These are phyloP conservation scores for Ciconia maguari DNA, from an alignment of 2,113 vertebrate genomes.

Conservation along the genomic window DNA sequence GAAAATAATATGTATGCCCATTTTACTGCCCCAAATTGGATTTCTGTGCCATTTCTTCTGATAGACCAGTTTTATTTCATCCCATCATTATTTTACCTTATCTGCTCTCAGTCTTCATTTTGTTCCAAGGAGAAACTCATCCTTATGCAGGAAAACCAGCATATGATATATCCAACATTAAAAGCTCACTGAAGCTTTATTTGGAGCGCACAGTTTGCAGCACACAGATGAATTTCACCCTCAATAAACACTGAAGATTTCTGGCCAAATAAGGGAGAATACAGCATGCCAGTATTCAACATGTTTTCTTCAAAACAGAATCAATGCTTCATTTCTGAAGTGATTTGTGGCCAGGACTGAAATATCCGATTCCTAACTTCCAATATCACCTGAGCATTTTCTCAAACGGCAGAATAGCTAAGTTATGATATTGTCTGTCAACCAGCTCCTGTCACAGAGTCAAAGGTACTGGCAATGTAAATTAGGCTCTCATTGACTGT, in stretches of 20 bases:
- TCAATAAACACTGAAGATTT: not conserved
- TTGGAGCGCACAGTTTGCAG: not conserved
- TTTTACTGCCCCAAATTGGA: not conserved
- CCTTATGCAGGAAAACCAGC: not conserved
- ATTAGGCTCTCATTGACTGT: not conserved
- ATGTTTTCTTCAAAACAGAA: not conserved
- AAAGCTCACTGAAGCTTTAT: conserved; percentile 1
- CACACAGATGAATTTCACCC: not conserved
- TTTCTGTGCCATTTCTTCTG: not conserved
- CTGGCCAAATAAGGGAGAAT: not conserved
- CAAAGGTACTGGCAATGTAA: not conserved
- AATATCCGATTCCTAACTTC: not conserved
- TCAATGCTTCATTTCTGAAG: not conserved
- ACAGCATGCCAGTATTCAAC: not conserved
- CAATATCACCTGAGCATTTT: not conserved
- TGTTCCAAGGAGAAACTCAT: conserved; percentile 1
- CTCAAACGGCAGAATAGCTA: not conserved
- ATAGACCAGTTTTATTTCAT: conserved; percentile 5
- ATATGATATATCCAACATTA: not conserved
- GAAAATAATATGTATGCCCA: not conserved
- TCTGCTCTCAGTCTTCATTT: conserved; percentile 10
- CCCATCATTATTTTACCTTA: not conserved
- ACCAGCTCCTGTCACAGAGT: not conserved
- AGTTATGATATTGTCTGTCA: not conserved
- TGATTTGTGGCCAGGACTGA: not conserved